Conservation (phyloP, 2,113 vertebrate genomes). For the Sterna hirundo region DNA sequence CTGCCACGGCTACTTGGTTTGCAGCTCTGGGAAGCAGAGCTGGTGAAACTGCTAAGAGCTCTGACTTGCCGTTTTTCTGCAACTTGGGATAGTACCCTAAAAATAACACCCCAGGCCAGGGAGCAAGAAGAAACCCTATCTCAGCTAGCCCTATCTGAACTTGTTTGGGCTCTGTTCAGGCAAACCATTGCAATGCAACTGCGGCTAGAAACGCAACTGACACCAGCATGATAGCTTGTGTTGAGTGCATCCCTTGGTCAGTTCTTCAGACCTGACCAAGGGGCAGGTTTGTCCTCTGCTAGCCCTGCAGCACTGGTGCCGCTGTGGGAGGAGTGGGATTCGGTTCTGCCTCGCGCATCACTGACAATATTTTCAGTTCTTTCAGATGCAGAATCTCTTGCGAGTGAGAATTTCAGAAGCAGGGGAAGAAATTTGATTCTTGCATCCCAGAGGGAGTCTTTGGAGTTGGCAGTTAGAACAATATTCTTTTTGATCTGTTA, state of each 20-base stretch:
- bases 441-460: background rate
- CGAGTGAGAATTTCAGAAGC: background rate
- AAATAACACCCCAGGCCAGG: background rate
- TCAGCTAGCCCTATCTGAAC: background rate
- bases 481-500: conserved; percentile 53
- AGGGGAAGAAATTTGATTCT: conserved; percentile 40
- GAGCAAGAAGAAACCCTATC: background rate
- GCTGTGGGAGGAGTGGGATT: background rate
- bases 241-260: accelerated
- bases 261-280: background rate
- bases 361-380: background rate
- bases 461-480: conserved; percentile 56
- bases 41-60: background rate
- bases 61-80: background rate
- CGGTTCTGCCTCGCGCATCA: accelerated
- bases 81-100: background rate
- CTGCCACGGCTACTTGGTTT: background rate
- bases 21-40: background rate
- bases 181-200: background rate
- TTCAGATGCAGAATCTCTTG: background rate
- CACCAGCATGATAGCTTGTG: accelerated
- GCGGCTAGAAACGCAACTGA: accelerated
- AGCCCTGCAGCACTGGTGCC: accelerated
- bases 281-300: background rate
- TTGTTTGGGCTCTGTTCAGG: background rate